phyloP scores from a whole-genome alignment of 2,113 vertebrate species.

The Solenodon paradoxus region DNA sequence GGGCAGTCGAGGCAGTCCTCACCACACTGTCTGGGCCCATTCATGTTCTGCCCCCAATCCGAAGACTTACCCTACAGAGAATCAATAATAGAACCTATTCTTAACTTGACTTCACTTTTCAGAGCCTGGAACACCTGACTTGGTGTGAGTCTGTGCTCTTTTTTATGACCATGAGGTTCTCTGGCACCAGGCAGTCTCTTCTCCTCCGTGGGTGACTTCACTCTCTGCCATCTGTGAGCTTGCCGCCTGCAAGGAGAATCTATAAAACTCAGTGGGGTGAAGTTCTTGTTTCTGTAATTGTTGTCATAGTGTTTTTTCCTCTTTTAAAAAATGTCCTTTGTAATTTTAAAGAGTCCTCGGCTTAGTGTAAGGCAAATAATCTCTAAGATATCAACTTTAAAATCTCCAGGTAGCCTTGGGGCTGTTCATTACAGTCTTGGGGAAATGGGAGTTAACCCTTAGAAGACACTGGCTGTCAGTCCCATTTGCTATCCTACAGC shows the following conservation, averaged over 20 bases:
- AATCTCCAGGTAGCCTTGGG: not conserved
- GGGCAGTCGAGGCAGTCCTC: not conserved
- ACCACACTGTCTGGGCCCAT: accelerated
- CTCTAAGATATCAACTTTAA: not conserved
- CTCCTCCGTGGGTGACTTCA: not conserved
- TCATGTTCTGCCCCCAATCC: not conserved
- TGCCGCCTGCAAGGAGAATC: conserved; percentile 32
- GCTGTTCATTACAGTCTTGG: not conserved
- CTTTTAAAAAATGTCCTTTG: not conserved
- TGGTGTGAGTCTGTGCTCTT: not conserved
- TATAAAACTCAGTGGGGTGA: conserved; percentile 51
- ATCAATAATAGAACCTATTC: not conserved
- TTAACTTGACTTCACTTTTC: not conserved
- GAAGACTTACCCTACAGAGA: not conserved
- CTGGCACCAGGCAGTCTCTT: conserved; percentile 23
- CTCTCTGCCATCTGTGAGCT: conserved; percentile 19
- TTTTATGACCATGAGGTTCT: not conserved
- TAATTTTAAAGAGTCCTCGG: conserved; percentile 18
- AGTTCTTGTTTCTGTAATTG: conserved; percentile 37
- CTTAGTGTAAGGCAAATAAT: not conserved
- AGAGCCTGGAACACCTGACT: not conserved
- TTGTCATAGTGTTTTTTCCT: not conserved
- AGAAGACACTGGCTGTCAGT: not conserved
- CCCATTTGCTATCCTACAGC: not conserved
- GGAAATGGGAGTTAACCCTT: not conserved